Percentiles rank a stretch among this genome's conserved stretches.
phyloP scores from a whole-genome alignment of 2,888 invertebrate genomes.

The Oxyscelio sp. region DNA sequence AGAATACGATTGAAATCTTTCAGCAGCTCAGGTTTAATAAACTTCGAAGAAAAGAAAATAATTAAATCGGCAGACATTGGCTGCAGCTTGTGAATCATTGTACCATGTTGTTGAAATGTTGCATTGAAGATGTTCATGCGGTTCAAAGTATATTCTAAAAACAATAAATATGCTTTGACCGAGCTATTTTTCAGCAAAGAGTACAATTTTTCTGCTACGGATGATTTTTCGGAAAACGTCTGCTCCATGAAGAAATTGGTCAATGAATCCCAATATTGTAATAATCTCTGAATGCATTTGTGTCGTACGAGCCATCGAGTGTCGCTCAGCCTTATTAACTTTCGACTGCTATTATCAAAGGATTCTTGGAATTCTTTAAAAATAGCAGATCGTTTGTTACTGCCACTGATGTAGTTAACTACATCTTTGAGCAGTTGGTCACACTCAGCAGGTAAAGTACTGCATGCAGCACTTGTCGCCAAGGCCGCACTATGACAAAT shows the following conservation, averaged over 20 bases:
- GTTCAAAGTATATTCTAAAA: slow-evolving; percentile 45
- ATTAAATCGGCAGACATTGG: slow-evolving; percentile 18
- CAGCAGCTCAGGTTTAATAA: slow-evolving; percentile 37
- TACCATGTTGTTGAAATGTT: slow-evolving; percentile 41
- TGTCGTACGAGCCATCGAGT: slow-evolving; percentile 2
- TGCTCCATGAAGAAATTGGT: not conserved
- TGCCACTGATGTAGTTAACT: not conserved
- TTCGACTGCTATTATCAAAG: not conserved
- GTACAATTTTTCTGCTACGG: not conserved
- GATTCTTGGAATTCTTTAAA: slow-evolving; percentile 29
- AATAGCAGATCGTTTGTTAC: slow-evolving; percentile 38
- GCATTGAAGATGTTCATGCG: slow-evolving; percentile 57
- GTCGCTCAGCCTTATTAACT: not conserved
- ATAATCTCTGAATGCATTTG: not conserved
- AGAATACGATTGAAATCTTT: not conserved
- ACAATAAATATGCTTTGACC: slow-evolving; percentile 45
- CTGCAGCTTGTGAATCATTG: slow-evolving; percentile 48
- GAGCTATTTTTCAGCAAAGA: not conserved
- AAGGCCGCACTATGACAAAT: slow-evolving; percentile 44
- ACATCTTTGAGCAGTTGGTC: not conserved
- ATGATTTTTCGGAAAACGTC: not conserved
- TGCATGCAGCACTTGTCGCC: slow-evolving; percentile 40
- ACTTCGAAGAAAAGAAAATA: slow-evolving; percentile 19
- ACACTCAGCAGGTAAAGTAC: not conserved
- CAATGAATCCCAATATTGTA: slow-evolving; percentile 1